Evolutionary conservation across 2,888 invertebrate genomes (phyloP).

Genomic region (Cerastis rubricosa): DNA sequence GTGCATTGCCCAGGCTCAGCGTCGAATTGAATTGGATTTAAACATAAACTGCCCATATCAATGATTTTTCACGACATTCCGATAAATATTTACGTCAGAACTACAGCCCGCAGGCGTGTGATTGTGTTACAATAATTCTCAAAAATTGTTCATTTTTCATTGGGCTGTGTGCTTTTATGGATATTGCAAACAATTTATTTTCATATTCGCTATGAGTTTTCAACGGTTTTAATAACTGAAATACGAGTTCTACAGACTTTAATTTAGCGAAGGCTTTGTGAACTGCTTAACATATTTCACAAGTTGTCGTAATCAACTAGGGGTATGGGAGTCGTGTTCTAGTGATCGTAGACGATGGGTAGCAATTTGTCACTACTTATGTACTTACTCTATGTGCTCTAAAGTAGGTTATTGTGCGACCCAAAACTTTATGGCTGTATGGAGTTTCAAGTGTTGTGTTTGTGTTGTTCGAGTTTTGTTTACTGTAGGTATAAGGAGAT

Average conservation of each 20-base stretch:
- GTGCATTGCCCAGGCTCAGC: constrained; percentile 32
- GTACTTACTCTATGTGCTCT: constrained; percentile 42
- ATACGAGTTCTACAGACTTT: constrained; percentile 5
- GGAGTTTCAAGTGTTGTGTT: constrained; percentile 56
- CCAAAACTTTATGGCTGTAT: constrained; percentile 59
- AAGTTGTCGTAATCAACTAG: constrained; percentile 42
- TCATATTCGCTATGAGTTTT: constrained; percentile 9
- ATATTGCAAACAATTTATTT: constrained; percentile 26
- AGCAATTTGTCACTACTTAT: constrained; percentile 61
- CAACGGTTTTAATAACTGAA: constrained; percentile 10
- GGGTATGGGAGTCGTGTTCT: constrained; percentile 42
- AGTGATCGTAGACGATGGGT: constrained; percentile 42
- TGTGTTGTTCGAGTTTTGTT: constrained; percentile 46
- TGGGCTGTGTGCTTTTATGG: constrained; percentile 27
- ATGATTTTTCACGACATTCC: constrained; percentile 35
- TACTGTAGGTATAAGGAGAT: constrained; percentile 21
- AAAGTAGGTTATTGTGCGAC: constrained; percentile 55
- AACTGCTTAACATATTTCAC: constrained; percentile 45
- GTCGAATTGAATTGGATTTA: constrained; percentile 50
- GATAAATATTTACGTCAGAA: constrained; percentile 44
- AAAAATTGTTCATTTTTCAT: constrained; percentile 22
- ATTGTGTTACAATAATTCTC: constrained; percentile 39
- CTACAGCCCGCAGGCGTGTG: constrained; percentile 29
- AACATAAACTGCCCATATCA: constrained; percentile 51
- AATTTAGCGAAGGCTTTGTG: constrained; percentile 26